Conservation (phyloP, 2,797 vertebrate species). For the Mallotus villosus region DNA sequence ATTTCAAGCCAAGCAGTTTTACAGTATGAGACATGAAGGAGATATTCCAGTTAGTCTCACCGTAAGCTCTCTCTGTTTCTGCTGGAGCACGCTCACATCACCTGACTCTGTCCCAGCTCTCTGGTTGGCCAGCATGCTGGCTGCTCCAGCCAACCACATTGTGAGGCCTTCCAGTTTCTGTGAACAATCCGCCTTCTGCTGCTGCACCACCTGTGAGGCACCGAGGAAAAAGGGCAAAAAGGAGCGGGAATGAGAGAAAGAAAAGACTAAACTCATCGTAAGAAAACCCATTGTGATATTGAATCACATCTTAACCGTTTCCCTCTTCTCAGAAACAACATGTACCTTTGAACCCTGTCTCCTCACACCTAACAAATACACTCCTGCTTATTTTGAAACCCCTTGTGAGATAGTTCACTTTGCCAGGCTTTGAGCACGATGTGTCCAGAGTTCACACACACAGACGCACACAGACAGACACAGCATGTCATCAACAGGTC, state of each 20-base stretch:
- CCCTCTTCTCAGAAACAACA: neutral
- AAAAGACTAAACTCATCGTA: neutral
- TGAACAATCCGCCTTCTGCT: conserved; percentile 86
- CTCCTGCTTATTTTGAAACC: conserved; percentile 18
- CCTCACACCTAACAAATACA: conserved; percentile 14
- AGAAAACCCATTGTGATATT: too few relatives aligned
- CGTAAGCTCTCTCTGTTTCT: conserved; percentile 84
- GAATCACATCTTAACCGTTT: neutral
- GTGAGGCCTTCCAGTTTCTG: conserved; percentile 86
- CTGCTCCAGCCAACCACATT: conserved; percentile 84
- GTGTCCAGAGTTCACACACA: conserved; percentile 77
- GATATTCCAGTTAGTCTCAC: conserved; percentile 59
- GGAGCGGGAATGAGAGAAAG: conserved; percentile 15
- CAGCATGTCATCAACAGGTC: conserved; percentile 32
- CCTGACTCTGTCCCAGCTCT: conserved; percentile 63
- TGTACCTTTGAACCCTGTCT: neutral
- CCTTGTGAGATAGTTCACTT: conserved; percentile 37
- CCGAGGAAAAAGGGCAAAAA: neutral
- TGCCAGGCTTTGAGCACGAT: conserved; percentile 75
- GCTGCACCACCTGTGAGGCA: conserved; percentile 82
- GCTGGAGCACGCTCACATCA: conserved; percentile 80
- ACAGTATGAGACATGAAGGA: neutral
- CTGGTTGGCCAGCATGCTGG: conserved; percentile 76
- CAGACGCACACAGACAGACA: conserved; percentile 27
- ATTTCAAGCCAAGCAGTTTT: too few relatives aligned